Percentiles rank a stretch among this genome's conserved stretches.
These are phyloP conservation scores for Conchocele bisecta DNA, from an alignment of 2,888 invertebrate species.

Conservation along the genomic window DNA sequence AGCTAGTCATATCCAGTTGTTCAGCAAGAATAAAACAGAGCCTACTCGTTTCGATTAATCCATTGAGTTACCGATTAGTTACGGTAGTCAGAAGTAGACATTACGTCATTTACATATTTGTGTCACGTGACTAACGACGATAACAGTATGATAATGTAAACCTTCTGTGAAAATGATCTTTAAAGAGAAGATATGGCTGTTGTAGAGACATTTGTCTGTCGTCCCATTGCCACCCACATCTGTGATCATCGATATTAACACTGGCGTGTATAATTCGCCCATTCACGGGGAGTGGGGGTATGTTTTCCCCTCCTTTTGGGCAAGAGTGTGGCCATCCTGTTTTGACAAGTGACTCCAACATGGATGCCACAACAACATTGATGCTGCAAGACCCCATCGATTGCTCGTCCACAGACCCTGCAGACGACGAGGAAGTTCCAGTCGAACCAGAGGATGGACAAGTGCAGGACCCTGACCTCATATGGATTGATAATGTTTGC, in stretches of 20 bases:
- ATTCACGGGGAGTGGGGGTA: conserved; percentile 53
- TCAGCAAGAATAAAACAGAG: no score
- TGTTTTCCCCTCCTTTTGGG: no score
- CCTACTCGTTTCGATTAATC: no score
- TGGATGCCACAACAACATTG: conserved; percentile 43
- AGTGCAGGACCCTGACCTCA: conserved; percentile 20
- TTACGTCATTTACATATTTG: conserved; percentile 56
- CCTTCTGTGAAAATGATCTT: background rate
- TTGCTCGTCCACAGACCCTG: conserved; percentile 41
- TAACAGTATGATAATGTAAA: background rate
- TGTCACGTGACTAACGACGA: conserved; percentile 56
- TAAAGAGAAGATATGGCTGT: no score
- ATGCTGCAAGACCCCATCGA: conserved; percentile 42
- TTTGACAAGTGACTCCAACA: conserved; percentile 46
- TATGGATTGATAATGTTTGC: conserved; percentile 31
- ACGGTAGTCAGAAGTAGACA: no score
- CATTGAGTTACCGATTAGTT: no score
- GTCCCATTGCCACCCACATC: no score
- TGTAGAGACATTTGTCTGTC: no score
- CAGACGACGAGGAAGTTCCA: conserved; percentile 29
- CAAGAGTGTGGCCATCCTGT: conserved; percentile 42
- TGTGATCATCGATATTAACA: no score
- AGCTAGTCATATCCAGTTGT: no score
- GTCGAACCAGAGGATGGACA: conserved; percentile 24
- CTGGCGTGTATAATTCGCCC: conserved; percentile 58